Evolutionary conservation across 1,140 invertebrate species (phyloP).

Genomic region (Achroia grisella): DNA sequence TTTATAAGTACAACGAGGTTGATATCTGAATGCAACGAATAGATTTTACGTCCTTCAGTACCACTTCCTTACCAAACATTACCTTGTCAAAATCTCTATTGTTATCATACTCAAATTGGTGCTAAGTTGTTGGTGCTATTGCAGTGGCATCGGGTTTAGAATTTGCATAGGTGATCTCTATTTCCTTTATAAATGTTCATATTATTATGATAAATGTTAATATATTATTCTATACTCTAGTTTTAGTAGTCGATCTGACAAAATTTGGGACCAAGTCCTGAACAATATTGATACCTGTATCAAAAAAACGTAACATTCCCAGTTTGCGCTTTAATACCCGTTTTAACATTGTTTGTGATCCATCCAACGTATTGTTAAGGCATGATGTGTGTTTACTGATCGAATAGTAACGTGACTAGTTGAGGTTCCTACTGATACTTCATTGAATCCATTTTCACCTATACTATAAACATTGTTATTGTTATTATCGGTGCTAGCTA

Average conservation of each 20-base stretch:
- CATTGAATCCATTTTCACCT: constrained; percentile 13
- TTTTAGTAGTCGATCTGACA: constrained; percentile 32
- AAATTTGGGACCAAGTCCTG: constrained; percentile 33
- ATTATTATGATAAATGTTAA: constrained; percentile 47
- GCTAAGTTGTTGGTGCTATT: constrained; percentile 48
- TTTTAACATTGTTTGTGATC: constrained; percentile 68
- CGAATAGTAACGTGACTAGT: constrained; percentile 25
- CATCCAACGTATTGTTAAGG: constrained; percentile 63
- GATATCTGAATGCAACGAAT: constrained; percentile 52
- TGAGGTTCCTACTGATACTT: constrained; percentile 39
- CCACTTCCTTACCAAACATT: constrained; percentile 6
- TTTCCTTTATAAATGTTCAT: constrained; percentile 53
- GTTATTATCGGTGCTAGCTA: no score
- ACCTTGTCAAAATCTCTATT: neutral
- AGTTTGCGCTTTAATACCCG: constrained; percentile 63
- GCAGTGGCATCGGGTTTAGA: constrained; percentile 26
- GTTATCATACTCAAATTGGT: constrained; percentile 24
- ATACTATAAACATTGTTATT: no score
- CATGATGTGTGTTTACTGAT: constrained; percentile 62
- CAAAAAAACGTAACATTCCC: constrained; percentile 65
- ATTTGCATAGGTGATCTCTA: constrained; percentile 58
- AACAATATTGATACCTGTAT: constrained; percentile 69
- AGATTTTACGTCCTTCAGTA: constrained; percentile 28
- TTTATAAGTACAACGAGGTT: constrained; percentile 59
- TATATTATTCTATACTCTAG: constrained; percentile 57